Evolutionary conservation across 2,888 invertebrate species (phyloP), one percentile per base, ranked within the genome.

Genomic region (Apoda limacodes): DNA sequence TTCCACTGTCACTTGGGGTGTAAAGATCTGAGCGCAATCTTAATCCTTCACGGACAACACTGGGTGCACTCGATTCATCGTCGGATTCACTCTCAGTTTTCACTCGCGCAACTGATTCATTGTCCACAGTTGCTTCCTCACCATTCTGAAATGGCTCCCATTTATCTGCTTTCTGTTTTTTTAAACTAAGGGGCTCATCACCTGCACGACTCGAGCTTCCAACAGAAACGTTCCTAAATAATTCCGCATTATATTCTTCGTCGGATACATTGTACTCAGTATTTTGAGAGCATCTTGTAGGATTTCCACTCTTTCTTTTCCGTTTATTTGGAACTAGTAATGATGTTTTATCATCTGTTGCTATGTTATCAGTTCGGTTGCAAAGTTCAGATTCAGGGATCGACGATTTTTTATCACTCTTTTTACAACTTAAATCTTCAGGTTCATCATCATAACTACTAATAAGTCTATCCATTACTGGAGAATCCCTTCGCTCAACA

Each of bases 261-360:
- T 81, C 82, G 4, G 82, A 82, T 12, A 67, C 62, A 42, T 56
- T 78, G 39, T 76, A 78, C 57, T 82, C 82, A 42, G 74, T 74
- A 38, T 52, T 74, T 52, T 82, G 82, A 2, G 90, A 86, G 64
- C 90, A 91, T 48, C 88, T 81, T 5, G 89, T 92, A 2, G 92
- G 92, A 60, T 92, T 91, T 51, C 90, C 89, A 47, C 88, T 91
- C 66, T 92, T 92, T 31, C 92, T 81, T 56, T 93, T 93, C 46
- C 91, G 83, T 59, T 87, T 87, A 55, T 85, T 88, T 39, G 88
- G 89, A 51, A 78, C 72, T 37, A 66, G 45, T 28, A 52, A 55
- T 11, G 63, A 67, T 23, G 66, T 62, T 50, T 82, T 82, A 44
- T 83, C 83, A 29, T 83, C 83, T 13, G 60, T 43, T 30, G 48